These are phyloP conservation scores for Potorous gilbertii DNA, from an alignment of 2,797 vertebrate species.

Conservation along the genomic window DNA sequence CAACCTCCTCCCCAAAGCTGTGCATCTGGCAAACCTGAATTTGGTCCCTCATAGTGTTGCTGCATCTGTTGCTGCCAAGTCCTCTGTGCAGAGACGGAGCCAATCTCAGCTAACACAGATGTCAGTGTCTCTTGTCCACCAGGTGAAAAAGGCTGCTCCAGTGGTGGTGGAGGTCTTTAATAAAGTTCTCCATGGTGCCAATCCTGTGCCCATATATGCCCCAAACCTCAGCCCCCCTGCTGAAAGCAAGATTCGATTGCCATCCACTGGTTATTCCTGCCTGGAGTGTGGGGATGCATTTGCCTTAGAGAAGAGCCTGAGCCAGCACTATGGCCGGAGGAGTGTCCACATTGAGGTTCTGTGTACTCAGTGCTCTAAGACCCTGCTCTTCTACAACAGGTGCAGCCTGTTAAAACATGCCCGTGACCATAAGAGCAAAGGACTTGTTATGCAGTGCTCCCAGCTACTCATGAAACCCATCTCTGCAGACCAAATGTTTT, in stretches of 20 bases:
- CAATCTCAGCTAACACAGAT: conserved; percentile 87
- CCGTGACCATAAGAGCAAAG: conserved; percentile 94
- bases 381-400: conserved; percentile 96
- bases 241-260: conserved; percentile 91
- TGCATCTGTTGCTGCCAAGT: conserved; percentile 91
- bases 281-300: conserved; percentile 97
- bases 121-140: conserved; percentile 95
- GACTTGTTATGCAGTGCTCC: conserved; percentile 96
- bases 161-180: conserved; percentile 91
- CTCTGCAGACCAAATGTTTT: conserved; percentile 93
- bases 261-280: conserved; percentile 93
- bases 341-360: conserved; percentile 97
- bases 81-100: conserved; percentile 85
- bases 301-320: conserved; percentile 93
- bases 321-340: conserved; percentile 92
- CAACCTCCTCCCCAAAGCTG: conserved; percentile 94
- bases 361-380: conserved; percentile 94
- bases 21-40: conserved; percentile 98
- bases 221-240: conserved; percentile 94
- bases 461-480: conserved; percentile 97
- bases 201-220: conserved; percentile 94
- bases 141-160: conserved; percentile 91
- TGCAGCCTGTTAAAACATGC: conserved; percentile 96
- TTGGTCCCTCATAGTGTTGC: conserved; percentile 97
- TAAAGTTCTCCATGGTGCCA: conserved; percentile 92